A percentile compares a stretch with the other conserved stretches of the same genome.
Evolutionary conservation across 2,113 vertebrate species (phyloP).

Genomic region (Hemiscyllium ocellatum): DNA sequence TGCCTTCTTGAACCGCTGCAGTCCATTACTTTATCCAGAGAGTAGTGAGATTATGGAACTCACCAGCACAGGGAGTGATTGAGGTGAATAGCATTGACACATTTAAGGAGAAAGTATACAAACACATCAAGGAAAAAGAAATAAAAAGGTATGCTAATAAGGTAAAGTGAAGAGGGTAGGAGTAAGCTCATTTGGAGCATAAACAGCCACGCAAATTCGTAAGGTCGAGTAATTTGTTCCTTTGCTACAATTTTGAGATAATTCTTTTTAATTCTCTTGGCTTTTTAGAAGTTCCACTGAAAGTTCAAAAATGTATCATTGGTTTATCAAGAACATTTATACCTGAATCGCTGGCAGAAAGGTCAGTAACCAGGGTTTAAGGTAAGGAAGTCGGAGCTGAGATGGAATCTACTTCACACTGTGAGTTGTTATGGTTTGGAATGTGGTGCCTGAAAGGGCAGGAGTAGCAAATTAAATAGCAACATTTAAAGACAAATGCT

Average conservation of each 20-base stretch:
- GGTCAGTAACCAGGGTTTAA: not conserved
- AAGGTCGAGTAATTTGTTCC: not conserved
- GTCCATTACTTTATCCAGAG: no score
- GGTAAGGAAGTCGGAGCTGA: not conserved
- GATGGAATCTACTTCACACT: not conserved
- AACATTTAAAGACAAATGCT: not conserved
- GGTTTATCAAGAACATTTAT: not conserved
- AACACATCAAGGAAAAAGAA: not conserved
- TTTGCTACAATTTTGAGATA: not conserved
- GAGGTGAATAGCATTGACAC: no score
- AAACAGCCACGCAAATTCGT: not conserved
- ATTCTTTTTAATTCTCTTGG: not conserved
- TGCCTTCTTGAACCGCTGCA: no score
- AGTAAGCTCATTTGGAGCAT: not conserved
- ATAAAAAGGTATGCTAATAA: not conserved
- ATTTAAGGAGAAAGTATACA: no score
- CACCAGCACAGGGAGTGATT: no score
- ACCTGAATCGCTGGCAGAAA: not conserved
- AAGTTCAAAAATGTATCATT: not conserved
- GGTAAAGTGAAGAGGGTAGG: not conserved
- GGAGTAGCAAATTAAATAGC: not conserved
- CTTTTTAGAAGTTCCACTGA: not conserved
- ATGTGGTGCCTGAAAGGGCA: not conserved
- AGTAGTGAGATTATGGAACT: no score
- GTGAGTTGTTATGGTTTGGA: not conserved